phyloP scores from a whole-genome alignment of 2,797 vertebrate genomes.

The Phyllotis vaccarum region DNA sequence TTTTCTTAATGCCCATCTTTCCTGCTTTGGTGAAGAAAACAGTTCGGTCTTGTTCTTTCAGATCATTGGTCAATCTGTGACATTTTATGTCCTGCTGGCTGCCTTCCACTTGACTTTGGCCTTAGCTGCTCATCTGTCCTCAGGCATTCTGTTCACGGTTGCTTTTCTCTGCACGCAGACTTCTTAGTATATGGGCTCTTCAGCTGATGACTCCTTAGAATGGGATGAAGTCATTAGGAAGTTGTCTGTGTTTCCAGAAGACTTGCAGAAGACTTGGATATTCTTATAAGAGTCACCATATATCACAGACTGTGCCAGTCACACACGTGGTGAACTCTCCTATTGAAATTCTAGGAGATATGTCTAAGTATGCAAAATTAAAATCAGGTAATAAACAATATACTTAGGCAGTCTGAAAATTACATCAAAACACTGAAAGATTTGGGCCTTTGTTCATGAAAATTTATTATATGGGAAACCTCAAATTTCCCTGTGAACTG shows the following conservation, averaged over 20 bases:
- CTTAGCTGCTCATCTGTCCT: neutral
- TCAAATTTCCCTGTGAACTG: constrained; percentile 37
- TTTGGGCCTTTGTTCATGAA: neutral
- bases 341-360: constrained; percentile 42
- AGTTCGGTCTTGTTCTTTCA: neutral
- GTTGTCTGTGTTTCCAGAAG: neutral
- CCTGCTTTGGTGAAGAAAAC: neutral
- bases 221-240: neutral
- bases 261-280: neutral
- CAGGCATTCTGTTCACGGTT: neutral
- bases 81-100: neutral
- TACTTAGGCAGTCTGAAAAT: constrained; percentile 45
- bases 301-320: neutral
- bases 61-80: neutral
- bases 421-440: constrained; percentile 21
- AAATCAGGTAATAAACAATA: constrained; percentile 35
- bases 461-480: constrained; percentile 17
- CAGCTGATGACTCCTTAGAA: neutral
- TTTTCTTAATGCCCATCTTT: neutral
- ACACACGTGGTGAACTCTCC: neutral
- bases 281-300: neutral
- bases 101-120: neutral
- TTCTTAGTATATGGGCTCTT: neutral
- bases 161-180: neutral
- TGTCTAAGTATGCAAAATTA: neutral